phyloP scores from a whole-genome alignment of 2,113 vertebrate genomes.

The Percina caprodes region DNA sequence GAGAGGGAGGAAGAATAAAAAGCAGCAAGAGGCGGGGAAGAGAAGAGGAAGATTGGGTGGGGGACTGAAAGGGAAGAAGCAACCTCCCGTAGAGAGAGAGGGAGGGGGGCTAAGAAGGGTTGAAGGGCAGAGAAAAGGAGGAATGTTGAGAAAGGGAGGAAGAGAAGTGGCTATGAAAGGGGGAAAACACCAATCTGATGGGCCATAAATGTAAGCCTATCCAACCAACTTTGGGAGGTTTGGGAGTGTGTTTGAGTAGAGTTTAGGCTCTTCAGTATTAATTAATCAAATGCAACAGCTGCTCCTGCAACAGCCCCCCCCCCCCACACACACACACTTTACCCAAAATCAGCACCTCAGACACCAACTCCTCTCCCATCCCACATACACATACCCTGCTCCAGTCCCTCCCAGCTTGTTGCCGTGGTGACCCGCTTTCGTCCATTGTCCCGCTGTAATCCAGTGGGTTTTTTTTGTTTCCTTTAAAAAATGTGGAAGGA shows the following conservation, averaged over 20 bases:
- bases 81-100: constrained; percentile 72
- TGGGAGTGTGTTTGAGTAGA: constrained; percentile 32
- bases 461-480: constrained; percentile 50
- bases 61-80: constrained; percentile 79
- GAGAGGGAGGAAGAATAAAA: constrained; percentile 50
- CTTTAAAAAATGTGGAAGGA: constrained; percentile 61
- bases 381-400: constrained; percentile 65
- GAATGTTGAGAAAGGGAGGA: constrained; percentile 71
- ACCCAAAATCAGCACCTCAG: constrained; percentile 63
- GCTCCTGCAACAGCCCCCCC: constrained; percentile 62
- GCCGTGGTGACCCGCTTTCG: constrained; percentile 81
- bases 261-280: constrained; percentile 57
- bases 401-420: constrained; percentile 74
- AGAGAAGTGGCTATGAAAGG: constrained; percentile 57
- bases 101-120: constrained; percentile 73
- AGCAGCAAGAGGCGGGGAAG: constrained; percentile 48
- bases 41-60: constrained; percentile 69
- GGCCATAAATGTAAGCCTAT: constrained; percentile 22
- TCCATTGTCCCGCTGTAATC: constrained; percentile 79
- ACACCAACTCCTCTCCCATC: constrained; percentile 63
- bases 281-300: constrained; percentile 83
- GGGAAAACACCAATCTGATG: constrained; percentile 52
- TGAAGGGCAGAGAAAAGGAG: constrained; percentile 77
- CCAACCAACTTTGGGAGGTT: constrained; percentile 27
- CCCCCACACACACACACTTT: constrained; percentile 3